phyloP scores from a whole-genome alignment of 2,113 vertebrate genomes.

The Brienomyrus brachyistius region DNA sequence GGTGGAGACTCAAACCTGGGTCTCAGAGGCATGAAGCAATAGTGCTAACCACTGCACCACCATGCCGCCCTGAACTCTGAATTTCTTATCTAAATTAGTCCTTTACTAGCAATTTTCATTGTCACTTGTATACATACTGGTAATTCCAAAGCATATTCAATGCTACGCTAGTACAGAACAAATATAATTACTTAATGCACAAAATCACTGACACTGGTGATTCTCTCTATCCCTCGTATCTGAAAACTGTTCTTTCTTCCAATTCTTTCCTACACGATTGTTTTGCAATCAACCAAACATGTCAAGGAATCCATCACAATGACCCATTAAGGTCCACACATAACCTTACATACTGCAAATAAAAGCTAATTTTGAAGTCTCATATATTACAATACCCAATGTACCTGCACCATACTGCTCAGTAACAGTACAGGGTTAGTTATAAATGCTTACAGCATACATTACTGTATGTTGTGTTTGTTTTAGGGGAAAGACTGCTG shows the following conservation, averaged over 20 bases:
- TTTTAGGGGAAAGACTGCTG: neutral
- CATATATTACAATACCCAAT: neutral
- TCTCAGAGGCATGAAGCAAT: too few relatives aligned
- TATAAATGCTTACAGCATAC: neutral
- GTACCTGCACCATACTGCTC: neutral
- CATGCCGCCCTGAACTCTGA: neutral
- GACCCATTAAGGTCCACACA: neutral
- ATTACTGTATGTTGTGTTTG: neutral
- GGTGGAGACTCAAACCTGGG: too few relatives aligned
- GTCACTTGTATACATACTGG: neutral
- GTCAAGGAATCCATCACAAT: neutral
- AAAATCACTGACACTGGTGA: neutral
- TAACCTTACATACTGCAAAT: neutral
- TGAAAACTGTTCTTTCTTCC: neutral
- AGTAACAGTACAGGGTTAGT: neutral
- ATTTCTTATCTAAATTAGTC: neutral
- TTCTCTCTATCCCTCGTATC: neutral
- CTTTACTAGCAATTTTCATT: neutral
- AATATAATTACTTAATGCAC: neutral
- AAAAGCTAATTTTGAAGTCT: neutral
- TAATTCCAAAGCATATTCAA: neutral
- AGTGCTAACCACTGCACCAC: too few relatives aligned
- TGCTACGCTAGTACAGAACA: neutral
- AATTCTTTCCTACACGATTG: neutral
- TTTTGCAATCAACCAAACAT: neutral